Evolutionary conservation across 2,113 vertebrate genomes (phyloP).

Genomic region (Nycticorax nycticorax): DNA sequence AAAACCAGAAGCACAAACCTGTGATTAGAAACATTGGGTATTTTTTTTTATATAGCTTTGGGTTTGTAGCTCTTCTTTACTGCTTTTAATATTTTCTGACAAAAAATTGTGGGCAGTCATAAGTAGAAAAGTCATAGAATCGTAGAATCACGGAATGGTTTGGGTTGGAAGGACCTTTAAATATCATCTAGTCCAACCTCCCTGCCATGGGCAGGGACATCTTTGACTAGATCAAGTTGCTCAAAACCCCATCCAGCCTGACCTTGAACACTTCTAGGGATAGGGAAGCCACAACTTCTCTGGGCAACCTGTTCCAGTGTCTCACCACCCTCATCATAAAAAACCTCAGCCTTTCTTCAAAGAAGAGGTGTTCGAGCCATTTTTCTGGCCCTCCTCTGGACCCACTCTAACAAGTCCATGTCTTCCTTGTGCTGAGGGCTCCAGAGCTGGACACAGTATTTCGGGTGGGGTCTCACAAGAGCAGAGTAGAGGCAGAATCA

Average conservation of each 20-base stretch:
- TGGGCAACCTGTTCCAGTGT: not conserved
- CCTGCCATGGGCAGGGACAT: fast-evolving
- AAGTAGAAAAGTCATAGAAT: not conserved
- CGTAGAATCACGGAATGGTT: not conserved
- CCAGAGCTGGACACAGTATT: fast-evolving
- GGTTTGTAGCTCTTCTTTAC: not conserved
- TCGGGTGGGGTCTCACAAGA: fast-evolving
- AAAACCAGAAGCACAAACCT: not conserved
- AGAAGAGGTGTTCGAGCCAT: not conserved
- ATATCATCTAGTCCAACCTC: not conserved
- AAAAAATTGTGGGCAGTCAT: not conserved
- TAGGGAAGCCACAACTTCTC: too few species aligned
- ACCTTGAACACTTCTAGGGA: too few species aligned
- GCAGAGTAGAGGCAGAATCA: not conserved
- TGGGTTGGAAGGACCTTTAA: not conserved
- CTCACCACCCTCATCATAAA: not conserved
- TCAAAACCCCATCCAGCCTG: not conserved
- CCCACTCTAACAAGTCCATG: fast-evolving
- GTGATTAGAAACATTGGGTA: not conserved
- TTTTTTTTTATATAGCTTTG: not conserved
- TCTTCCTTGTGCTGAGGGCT: fast-evolving
- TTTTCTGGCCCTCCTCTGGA: not conserved
- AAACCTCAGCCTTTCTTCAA: not conserved
- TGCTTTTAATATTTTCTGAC: not conserved
- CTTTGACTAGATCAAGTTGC: not conserved